Base-by-base conservation (phyloP, 2,797 vertebrate genomes). In the Alca torda region DNA sequence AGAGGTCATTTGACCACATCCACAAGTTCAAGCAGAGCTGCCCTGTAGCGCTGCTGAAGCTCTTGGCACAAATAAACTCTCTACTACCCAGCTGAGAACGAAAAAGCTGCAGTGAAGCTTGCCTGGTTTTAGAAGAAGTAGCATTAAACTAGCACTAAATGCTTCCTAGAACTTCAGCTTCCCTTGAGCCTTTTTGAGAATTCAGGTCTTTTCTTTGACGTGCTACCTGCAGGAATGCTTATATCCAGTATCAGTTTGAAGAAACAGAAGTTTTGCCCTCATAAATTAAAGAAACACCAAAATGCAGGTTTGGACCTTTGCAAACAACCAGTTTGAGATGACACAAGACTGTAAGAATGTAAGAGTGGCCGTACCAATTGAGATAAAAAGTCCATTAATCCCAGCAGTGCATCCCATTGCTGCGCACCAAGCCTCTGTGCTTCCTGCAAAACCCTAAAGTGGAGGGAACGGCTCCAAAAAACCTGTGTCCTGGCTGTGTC, bases 11-110 rank as follows among this genome's bases (percentile, higher is more conserved):
- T 90, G 41, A 83, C n/a, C 53, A 25, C 43, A 60, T 64, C 33
- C 61, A 4, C 69, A 1, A 5, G 2, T 72, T 95, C 72, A 45
- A 56, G 35, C 41, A 87, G 48, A 28, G 3, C 10, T 67, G 65
- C 83, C 63, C 46, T 53, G 33, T 54, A 67, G 54, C 21, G 35
- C 33, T 87, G 31, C 57, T 84, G 70, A 87, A 87, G 31, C 67
- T 67, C 63, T 89, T 69, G 26, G 28, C 25, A 83, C 33, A 87
- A 89, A 83, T 53, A 84, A 93, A 76, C 45, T 92, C 64, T 70
- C 31, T 64, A 37, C 88, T 61, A 64, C 33, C 43, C 67, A 85
- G 31, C 39, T 84, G 50, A 83, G 78, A 74, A 33, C 37, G 69
- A 39, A 92, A 90, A 95, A 74, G 4, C 74, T 92, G 26, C 25